phyloP scores from a whole-genome alignment of 2,888 invertebrate genomes.

The Macrophya annulata region DNA sequence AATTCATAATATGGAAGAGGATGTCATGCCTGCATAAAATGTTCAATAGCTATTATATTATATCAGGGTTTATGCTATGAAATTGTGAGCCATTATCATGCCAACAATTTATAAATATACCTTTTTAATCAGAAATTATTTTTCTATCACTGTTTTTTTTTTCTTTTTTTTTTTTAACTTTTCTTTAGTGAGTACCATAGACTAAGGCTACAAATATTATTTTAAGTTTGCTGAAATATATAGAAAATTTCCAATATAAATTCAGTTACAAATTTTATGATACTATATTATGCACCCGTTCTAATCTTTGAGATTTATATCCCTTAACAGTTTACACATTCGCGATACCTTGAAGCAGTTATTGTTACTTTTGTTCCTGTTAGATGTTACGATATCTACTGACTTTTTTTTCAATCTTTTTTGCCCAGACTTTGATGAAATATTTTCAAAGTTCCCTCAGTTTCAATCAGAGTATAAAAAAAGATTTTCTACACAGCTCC shows the following conservation, averaged over 20 bases:
- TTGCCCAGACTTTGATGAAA: background rate
- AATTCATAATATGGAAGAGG: conserved; percentile 43
- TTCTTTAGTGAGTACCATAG: conserved; percentile 14
- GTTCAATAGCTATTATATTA: conserved; percentile 18
- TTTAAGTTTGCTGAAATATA: conserved; percentile 22
- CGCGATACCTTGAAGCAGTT: conserved; percentile 41
- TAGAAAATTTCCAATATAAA: background rate
- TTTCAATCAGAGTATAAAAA: background rate
- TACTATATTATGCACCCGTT: conserved; percentile 39
- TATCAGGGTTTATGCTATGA: background rate
- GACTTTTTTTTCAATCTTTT: too few species aligned
- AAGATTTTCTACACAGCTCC: background rate
- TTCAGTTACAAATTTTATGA: background rate
- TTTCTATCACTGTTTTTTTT: background rate
- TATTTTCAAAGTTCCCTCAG: background rate
- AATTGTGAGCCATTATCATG: conserved; percentile 9
- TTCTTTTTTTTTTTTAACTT: background rate
- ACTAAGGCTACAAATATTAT: conserved; percentile 33
- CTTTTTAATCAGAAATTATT: background rate
- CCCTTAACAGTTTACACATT: conserved; percentile 24
- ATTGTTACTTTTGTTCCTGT: background rate
- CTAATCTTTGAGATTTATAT: conserved; percentile 10
- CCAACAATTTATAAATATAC: conserved; percentile 18
- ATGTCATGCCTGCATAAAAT: conserved; percentile 31
- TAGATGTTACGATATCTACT: background rate